Evolutionary conservation across 2,888 invertebrate species (phyloP).

Genomic region (Caenorhabditis sp.): DNA sequence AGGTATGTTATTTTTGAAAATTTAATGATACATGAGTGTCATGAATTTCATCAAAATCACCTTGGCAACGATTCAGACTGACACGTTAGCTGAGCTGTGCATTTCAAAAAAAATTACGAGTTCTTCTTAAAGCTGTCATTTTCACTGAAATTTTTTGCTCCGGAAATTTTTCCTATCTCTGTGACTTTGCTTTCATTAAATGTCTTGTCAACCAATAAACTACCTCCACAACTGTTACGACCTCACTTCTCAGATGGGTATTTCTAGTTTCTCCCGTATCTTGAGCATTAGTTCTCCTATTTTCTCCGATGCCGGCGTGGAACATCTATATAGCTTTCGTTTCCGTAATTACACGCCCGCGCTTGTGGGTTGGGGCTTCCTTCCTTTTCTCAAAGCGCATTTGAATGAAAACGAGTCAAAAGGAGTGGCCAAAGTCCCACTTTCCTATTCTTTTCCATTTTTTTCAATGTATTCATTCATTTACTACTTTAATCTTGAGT

Average conservation of each 20-base stretch:
- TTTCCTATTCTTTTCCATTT: not conserved
- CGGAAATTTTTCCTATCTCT: too few species aligned
- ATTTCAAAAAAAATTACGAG: too few species aligned
- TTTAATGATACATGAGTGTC: too few species aligned
- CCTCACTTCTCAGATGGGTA: not conserved
- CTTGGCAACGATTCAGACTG: too few species aligned
- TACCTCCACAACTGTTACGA: too few species aligned
- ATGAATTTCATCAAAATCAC: too few species aligned
- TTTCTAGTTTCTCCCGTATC: not conserved
- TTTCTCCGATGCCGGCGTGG: not conserved
- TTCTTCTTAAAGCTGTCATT: too few species aligned
- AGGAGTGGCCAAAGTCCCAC: constrained; percentile 12
- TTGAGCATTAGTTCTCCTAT: not conserved
- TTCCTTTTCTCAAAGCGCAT: constrained; percentile 5
- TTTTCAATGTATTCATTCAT: too few species aligned
- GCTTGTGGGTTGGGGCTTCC: constrained; percentile 4
- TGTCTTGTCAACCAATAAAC: too few species aligned
- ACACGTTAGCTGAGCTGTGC: too few species aligned
- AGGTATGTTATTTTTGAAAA: constrained; percentile 38
- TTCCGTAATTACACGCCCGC: constrained; percentile 22
- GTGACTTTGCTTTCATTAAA: too few species aligned
- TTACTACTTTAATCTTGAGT: not conserved
- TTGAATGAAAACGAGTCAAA: constrained; percentile 34
- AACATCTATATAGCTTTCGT: constrained; percentile 6
- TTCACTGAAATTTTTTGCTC: too few species aligned